Evolutionary conservation across 2,888 invertebrate species (phyloP).

Genomic region (Malachius bipustulatus): DNA sequence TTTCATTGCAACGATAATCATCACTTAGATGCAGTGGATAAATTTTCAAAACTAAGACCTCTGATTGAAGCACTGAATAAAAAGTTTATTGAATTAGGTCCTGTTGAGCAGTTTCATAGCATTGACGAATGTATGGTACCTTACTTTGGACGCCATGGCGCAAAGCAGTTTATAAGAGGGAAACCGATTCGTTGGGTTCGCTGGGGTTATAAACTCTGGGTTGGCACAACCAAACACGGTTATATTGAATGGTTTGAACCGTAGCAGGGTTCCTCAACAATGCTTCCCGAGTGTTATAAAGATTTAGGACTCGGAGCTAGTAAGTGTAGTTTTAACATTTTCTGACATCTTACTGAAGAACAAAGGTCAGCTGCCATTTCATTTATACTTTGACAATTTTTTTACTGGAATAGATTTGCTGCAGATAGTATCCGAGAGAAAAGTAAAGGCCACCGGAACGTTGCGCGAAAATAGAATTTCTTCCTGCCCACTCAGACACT

Average conservation of each 20-base stretch:
- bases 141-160: slow-evolving; percentile 27
- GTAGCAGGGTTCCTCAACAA: slow-evolving; percentile 7
- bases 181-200: neutral
- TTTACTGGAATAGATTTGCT: neutral
- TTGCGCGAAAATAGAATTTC: neutral
- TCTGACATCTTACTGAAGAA: neutral
- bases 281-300: neutral
- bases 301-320: slow-evolving; percentile 6
- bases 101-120: too few species aligned
- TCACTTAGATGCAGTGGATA: slow-evolving; percentile 19
- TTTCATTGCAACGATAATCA: too few species aligned
- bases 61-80: slow-evolving; percentile 4
- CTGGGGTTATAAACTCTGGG: slow-evolving; percentile 4
- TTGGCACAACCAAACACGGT: slow-evolving; percentile 2
- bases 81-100: neutral
- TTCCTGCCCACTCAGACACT: neutral
- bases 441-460: neutral
- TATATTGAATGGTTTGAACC: slow-evolving; percentile 9
- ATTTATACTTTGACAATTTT: slow-evolving; percentile 1
- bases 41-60: slow-evolving; percentile 5
- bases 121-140: too few species aligned
- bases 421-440: neutral
- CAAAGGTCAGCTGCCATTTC: neutral
- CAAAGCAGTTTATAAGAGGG: slow-evolving; percentile 23
- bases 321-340: slow-evolving; percentile 4